These are phyloP conservation scores for Acleris emargana DNA, from an alignment of 2,888 invertebrate genomes.

Conservation along the genomic window DNA sequence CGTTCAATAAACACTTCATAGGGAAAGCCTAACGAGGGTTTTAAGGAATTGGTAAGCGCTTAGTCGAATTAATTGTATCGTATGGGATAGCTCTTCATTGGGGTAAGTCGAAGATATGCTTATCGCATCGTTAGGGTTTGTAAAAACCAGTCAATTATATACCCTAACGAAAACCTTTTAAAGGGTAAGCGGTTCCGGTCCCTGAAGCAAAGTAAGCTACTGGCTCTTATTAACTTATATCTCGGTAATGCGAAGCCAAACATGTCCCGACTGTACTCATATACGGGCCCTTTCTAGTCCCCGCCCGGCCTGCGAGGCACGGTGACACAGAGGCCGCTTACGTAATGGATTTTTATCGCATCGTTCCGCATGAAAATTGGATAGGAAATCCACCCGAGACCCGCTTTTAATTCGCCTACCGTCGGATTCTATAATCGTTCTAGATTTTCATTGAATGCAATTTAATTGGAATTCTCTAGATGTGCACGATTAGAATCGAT, in stretches of 20 bases:
- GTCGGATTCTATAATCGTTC: constrained; percentile 75
- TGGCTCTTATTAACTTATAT: too few species aligned
- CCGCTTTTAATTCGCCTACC: constrained; percentile 77
- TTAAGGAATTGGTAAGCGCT: too few species aligned
- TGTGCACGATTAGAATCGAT: constrained; percentile 62
- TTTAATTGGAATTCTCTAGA: constrained; percentile 74
- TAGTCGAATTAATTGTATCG: too few species aligned
- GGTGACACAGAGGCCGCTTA: constrained; percentile 60
- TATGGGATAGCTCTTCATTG: too few species aligned
- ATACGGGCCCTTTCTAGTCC: constrained; percentile 39
- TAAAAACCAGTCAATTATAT: too few species aligned
- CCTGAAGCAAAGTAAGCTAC: too few species aligned
- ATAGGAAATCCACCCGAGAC: constrained; percentile 70
- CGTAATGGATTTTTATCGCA: constrained; percentile 78
- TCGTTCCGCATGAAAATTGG: constrained; percentile 74
- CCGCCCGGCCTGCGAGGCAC: constrained; percentile 51
- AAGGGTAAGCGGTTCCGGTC: too few species aligned
- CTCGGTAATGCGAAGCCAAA: not conserved
- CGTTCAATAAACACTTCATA: too few species aligned
- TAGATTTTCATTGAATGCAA: constrained; percentile 78
- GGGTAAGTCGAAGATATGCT: too few species aligned
- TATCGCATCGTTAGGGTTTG: too few species aligned
- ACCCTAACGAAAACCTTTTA: too few species aligned
- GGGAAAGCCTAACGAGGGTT: too few species aligned
- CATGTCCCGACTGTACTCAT: constrained; percentile 15